Evolutionary conservation across 2,113 vertebrate species (phyloP), one percentile per base, ranked within the genome.

Genomic region (Morphnarchus princeps): DNA sequence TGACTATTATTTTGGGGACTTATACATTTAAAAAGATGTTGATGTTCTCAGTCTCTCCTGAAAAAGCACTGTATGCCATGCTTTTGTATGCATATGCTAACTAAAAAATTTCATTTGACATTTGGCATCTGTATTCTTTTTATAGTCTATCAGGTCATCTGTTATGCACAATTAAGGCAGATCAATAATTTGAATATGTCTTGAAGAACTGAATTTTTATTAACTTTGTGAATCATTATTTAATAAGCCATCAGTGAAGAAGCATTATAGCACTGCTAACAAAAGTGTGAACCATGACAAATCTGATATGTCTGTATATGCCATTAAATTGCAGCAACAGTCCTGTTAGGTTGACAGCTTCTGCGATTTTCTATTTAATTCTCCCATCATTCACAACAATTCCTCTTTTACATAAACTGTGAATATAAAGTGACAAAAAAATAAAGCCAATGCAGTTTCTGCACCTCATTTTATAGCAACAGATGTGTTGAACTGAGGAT

Each of bases 401-500:
- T 94, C 83, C 1, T 0, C 49, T 54, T 93, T 79, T 95, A 65
- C 22, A 72, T 55, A 96, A 96, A 91, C 45, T 55, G 42, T 47
- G 57, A 71, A 50, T 34, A 90, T 87, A 94, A 97, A 93, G 67
- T 87, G 72, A 90, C 57, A 65, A 90, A 79, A 91, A 55, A 59
- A 93, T 66, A 74, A 89, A 69, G n/a, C 31, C 28, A 47, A 19
- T 58, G 26, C 18, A 84, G 54, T 93, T 63, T 34, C 54, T 95
- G 34, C 61, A 89, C 52, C 17, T 88, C 86, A 28, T 88, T 95
- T 96, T 90, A 86, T 58, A 78, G 24, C 62, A 94, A 91, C 84
- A 95, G 87, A 92, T 95, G 86, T 50, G 93, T 79, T 93, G 77
- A 92, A 95, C n/a, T 85, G 28, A 83, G 66, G 81, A 82, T 84